Base-by-base conservation (phyloP, 2,113 vertebrate genomes). In the Hirundichthys speculiger region DNA sequence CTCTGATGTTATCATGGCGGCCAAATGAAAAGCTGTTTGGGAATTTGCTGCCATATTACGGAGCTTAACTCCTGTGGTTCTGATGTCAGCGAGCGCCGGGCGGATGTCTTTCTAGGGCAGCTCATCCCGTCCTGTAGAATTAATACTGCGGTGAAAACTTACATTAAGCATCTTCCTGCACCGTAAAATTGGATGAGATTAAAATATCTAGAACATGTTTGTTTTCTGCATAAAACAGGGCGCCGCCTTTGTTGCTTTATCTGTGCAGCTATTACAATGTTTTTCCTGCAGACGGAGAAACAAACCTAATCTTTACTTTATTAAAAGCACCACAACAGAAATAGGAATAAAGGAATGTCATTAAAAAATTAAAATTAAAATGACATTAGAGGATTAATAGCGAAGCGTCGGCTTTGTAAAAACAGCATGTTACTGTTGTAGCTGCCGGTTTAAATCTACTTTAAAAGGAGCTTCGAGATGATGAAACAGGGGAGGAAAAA, bases 41-140 rank as follows among this genome's bases (percentile, higher is more conserved):
- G 74, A 71, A 60, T 68, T 34, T 40, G 68, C n/a, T n/a, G n/a
- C n/a, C 68, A 72, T 72, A 72, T 83, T 57, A 48, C 47, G 21
- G 19, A 59, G 76, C 47, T 76, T 79, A 83, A 59, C 55, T 52
- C 14, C 16, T 15, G 41, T 30, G 7, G 24, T 58, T 53, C 13
- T 41, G 47, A 54, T 40, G 24, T 55, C 69, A 13, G 45, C 39
- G 0, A 42, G 30, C 9, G 6, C 6, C 9, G 30, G 30, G 6
- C 6, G 30, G 30, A 5, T 10, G 30, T 34, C 30, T 7, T 10
- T 34, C 30, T 34, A 10, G 30, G 30, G 6, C 2, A 20, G 42
- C 22, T 82, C 39, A 60, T 56, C n/a, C 39, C 22, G 27, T 59
- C 6, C 49, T 51, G 41, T 25, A 18, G 13, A 13, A 6, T 21